A percentile compares a stretch with the other conserved stretches of the same genome.
Conservation (phyloP, 1,140 invertebrate genomes). For the Lerema accius region DNA sequence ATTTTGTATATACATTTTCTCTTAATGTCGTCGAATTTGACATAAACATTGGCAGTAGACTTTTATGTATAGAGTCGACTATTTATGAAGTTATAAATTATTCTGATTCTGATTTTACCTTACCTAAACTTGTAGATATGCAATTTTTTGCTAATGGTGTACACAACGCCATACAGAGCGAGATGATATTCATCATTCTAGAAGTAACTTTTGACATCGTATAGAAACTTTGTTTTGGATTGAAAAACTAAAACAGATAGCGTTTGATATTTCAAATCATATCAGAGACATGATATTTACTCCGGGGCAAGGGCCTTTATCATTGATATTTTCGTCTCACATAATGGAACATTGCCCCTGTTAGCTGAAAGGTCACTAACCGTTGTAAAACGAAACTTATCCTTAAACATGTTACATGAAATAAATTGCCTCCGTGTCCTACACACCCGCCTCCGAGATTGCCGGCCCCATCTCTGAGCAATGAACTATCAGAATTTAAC, state of each 20-base stretch:
- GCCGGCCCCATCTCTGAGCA: background rate
- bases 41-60: too few relatives aligned
- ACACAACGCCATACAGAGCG: too few relatives aligned
- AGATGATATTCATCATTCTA: too few relatives aligned
- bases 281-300: slow-evolving; percentile 6
- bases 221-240: too few relatives aligned
- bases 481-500: background rate
- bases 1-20: too few relatives aligned
- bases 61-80: too few relatives aligned
- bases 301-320: slow-evolving; percentile 45
- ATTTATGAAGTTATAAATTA: too few relatives aligned
- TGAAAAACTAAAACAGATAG: background rate
- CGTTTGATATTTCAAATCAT: slow-evolving; percentile 6
- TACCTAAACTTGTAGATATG: too few relatives aligned
- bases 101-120: too few relatives aligned
- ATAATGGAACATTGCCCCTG: slow-evolving; percentile 24
- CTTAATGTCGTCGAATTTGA: too few relatives aligned
- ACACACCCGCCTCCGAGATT: background rate
- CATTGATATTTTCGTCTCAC: slow-evolving; percentile 44
- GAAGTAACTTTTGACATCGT: too few relatives aligned
- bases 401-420: background rate
- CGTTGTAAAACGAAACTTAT: background rate
- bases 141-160: too few relatives aligned
- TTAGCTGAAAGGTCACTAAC: slow-evolving; percentile 24
- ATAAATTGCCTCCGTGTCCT: background rate